Conservation (phyloP, 2,113 vertebrate genomes). For the Ctenodactylus gundi region DNA sequence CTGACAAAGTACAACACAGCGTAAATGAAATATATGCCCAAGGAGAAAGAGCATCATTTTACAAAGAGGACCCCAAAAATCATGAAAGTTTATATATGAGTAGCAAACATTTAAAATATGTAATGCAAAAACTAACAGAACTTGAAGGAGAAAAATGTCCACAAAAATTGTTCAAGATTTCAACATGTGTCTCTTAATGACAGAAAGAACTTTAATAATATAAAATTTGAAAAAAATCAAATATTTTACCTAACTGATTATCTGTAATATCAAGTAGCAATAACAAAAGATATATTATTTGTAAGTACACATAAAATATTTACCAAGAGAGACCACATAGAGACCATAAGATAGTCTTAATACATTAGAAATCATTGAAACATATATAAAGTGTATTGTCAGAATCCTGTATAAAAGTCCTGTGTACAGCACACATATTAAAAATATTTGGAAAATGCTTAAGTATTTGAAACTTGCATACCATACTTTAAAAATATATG, state of each 20-base stretch:
- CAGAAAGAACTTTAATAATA: neutral
- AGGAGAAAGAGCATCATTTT: neutral
- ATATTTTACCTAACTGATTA: neutral
- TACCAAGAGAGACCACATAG: neutral
- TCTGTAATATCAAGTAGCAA: neutral
- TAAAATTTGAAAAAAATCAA: neutral
- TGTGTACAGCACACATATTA: neutral
- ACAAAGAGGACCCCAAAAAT: neutral
- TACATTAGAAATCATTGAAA: neutral
- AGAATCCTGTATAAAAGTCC: neutral
- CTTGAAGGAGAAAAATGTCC: neutral
- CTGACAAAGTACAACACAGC: neutral
- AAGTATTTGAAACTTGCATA: neutral
- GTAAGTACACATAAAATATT: neutral
- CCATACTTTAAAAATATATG: neutral
- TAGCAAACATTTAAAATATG: neutral
- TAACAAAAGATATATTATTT: neutral
- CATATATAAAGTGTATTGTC: neutral
- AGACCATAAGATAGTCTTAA: neutral
- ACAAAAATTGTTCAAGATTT: neutral
- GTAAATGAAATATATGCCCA: neutral
- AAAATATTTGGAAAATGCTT: neutral
- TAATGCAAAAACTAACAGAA: neutral
- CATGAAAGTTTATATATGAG: neutral
- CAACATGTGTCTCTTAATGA: neutral